Evolutionary conservation across 2,113 vertebrate species (phyloP).

Genomic region (Thalassoma bifasciatum): DNA sequence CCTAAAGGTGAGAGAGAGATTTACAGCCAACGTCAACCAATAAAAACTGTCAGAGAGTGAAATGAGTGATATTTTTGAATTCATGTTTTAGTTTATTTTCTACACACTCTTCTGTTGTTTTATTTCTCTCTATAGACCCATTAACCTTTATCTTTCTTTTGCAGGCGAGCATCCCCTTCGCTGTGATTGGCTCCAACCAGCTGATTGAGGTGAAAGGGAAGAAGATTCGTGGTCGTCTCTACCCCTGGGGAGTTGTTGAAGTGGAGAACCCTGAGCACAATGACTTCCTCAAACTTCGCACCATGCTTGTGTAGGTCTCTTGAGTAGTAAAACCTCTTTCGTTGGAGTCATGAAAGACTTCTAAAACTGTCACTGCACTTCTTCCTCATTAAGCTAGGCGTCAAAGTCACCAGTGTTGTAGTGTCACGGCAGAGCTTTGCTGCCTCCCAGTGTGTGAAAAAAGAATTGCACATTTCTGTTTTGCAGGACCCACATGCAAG

Average conservation of each 20-base stretch:
- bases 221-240: conserved; percentile 89
- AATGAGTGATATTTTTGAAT: conserved; percentile 4
- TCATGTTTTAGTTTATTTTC: conserved; percentile 4
- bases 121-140: conserved; percentile 5
- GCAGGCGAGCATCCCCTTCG: conserved; percentile 90
- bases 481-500: conserved; percentile 90
- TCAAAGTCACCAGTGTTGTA: neutral
- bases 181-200: conserved; percentile 90
- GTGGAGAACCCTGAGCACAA: conserved; percentile 95
- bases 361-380: conserved; percentile 7
- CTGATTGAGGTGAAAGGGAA: conserved; percentile 94
- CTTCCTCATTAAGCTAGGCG: neutral
- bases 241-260: conserved; percentile 89
- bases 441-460: conserved; percentile 61
- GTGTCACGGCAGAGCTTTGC: conserved; percentile 15
- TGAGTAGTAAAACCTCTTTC: conserved; percentile 25
- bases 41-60: neutral
- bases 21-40: neutral
- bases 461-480: conserved; percentile 19
- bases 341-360: neutral
- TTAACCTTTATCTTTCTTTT: conserved; percentile 17
- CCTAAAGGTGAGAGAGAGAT: conserved; percentile 84
- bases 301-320: conserved; percentile 89
- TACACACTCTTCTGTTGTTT: neutral
- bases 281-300: conserved; percentile 91